Evolutionary conservation across 2,797 vertebrate genomes (phyloP), one percentile per base, ranked within the genome.

Genomic region (Lateolabrax maculatus): DNA sequence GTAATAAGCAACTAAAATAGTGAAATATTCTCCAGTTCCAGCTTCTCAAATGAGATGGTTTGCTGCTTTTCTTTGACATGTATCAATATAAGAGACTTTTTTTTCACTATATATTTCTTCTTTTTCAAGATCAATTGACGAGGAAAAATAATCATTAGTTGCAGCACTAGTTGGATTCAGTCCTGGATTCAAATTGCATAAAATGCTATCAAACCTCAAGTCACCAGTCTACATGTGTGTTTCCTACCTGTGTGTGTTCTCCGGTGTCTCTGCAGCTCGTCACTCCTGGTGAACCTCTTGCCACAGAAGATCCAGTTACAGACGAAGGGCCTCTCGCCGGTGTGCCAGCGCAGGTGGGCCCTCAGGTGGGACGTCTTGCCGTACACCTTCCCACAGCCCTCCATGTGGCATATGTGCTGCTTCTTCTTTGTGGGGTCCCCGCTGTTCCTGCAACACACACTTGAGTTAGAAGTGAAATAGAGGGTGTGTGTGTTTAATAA

Each of bases 301-400:
- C 98, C 98, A 78, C 98, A 99, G 93, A 99, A 99, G 93, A 99
- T 97, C 98, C 98, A 99, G 95, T 98, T 99, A 93, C 98, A 99
- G 80, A 99, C 95, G 83, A 99, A 99, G 21, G 98, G 98, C 74
- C 98, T 95, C 94, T 99, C 98, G n/a, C 98, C 98, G 0, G 98
- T 99, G 94, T 99, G 98, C 98, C 98, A 99, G 90, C 98, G 98
- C 91, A 99, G 96, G 88, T 99, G 98, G 29, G 98, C 98, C 88
- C 98, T 95, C 78, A 99, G 95, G 94, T 99, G 98, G 81, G 98
- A 99, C 21, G 98, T 99, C 94, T 99, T 99, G 56, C 98, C 98
- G 74, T 99, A 99, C 61, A 99, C 98, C 92, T 99, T 99, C 71
- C 98, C 98, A 71, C 98, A 99, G 75, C 98, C 98, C 93, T 99